phyloP scores from a whole-genome alignment of 2,888 invertebrate species.

The Sinopyrophorus schimmeli region DNA sequence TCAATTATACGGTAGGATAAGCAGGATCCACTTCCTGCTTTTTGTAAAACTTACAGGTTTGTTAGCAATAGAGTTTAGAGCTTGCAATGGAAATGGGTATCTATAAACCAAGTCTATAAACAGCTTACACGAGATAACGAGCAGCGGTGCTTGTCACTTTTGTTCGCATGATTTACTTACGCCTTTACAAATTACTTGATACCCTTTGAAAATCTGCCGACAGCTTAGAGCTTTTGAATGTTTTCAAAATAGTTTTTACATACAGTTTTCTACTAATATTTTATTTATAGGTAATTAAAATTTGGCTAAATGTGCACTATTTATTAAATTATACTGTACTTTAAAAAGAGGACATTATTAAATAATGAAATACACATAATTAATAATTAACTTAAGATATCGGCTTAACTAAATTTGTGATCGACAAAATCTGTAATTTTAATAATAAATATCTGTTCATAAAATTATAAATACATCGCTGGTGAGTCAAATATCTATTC shows the following conservation, averaged over 20 bases:
- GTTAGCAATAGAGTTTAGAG: slow-evolving; percentile 20
- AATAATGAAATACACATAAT: too few species aligned
- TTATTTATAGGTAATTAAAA: too few species aligned
- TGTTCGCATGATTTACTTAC: slow-evolving; percentile 33
- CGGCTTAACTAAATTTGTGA: too few species aligned
- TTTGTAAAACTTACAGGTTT: slow-evolving; percentile 29
- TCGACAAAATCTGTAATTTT: too few species aligned
- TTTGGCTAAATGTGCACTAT: too few species aligned
- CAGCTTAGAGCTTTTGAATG: slow-evolving; percentile 20
- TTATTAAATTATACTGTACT: too few species aligned
- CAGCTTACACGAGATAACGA: slow-evolving; percentile 32
- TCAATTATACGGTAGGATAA: slow-evolving; percentile 36
- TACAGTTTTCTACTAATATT: slow-evolving; percentile 6
- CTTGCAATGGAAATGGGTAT: slow-evolving; percentile 27
- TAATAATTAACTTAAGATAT: too few species aligned
- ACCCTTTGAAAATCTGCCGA: slow-evolving; percentile 29
- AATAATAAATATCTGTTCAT: too few species aligned
- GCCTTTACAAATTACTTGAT: slow-evolving; percentile 33
- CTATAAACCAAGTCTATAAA: too few species aligned
- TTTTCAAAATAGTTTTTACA: slow-evolving; percentile 24
- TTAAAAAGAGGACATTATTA: too few species aligned
- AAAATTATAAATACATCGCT: too few species aligned
- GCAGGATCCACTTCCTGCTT: slow-evolving; percentile 37
- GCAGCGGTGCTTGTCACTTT: slow-evolving; percentile 32
- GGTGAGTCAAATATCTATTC: too few species aligned